Evolutionary conservation across 2,888 invertebrate species (phyloP), one percentile per base, ranked within the genome.

Genomic region (Zootermopsis nevadensis): DNA sequence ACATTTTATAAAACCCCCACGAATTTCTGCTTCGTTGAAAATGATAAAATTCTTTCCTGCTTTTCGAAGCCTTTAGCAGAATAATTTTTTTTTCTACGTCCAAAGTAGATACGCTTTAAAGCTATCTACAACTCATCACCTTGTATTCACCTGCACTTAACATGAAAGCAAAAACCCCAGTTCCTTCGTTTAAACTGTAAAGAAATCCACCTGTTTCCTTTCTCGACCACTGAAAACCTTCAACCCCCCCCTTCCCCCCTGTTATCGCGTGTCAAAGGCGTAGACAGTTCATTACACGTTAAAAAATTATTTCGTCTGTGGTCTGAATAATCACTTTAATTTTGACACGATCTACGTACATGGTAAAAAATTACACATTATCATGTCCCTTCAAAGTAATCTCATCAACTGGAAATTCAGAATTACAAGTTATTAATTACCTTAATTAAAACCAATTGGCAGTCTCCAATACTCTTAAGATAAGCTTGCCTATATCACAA

Each of bases 131-230:
- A 27, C 27, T 27, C 60, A 4, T 27, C 4, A 60, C 60, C 27
- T n/a, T 27, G n/a, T 6, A 8, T 60, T 60, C 60, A 60, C 60
- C 48, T 15, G 15, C 48, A 48, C 10, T 48, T 15, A 66, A 66
- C 66, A 66, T 66, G 33, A 31, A 53, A 69, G 22, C 19, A 69
- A 27, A 33, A 2, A 22, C n/a, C 38, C n/a, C n/a, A 74, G 24
- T 38, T n/a, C n/a, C n/a, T 38, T 38, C 74, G 38, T 24, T 19
- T 38, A 38, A 7, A 6, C 38, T 38, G 24, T 67, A 12, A 74
- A 74, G 38, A 74, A 42, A 42, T 38, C 1, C 79, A 79, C 66
- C 79, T 79, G 79, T 27, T 79, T 79, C 66, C 79, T 66, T 74
- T 74, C 38, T 74, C 22, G 38, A 74, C 38, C 74, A 74, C 38